A percentile compares a stretch with the other conserved stretches of the same genome.
These are phyloP conservation scores for Teleiodes luculella DNA, from an alignment of 2,888 invertebrate genomes.

Conservation along the genomic window DNA sequence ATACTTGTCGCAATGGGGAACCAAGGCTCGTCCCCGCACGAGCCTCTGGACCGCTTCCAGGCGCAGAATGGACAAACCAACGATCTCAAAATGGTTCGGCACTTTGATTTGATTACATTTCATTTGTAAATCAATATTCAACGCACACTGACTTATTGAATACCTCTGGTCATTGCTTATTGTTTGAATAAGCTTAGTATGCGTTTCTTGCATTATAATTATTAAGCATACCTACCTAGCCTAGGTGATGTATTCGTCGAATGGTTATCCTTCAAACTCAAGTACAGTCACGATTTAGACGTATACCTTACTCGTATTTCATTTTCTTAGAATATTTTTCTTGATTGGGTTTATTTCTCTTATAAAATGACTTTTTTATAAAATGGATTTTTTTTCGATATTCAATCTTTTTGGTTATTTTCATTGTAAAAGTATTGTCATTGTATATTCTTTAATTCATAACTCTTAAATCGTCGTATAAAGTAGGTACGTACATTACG, in stretches of 20 bases:
- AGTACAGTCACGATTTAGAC: too few relatives aligned
- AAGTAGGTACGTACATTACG: too few relatives aligned
- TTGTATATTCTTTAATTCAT: too few relatives aligned
- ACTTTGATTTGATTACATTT: conserved; percentile 27
- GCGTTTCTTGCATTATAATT: background rate
- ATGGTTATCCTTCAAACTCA: background rate
- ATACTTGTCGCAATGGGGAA: conserved; percentile 82
- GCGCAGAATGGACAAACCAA: conserved; percentile 48
- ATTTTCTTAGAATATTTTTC: too few relatives aligned
- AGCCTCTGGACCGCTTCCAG: conserved; percentile 86
- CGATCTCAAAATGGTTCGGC: conserved; percentile 71
- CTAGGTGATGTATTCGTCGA: background rate
- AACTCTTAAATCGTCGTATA: too few relatives aligned
- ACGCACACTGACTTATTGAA: conserved; percentile 32
- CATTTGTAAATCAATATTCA: conserved; percentile 36
- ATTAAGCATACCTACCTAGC: too few relatives aligned
- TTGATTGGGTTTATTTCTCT: too few relatives aligned
- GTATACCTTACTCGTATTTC: too few relatives aligned
- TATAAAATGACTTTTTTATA: too few relatives aligned
- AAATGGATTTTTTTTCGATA: too few relatives aligned
- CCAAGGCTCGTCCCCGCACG: conserved; percentile 89
- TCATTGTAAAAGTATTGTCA: too few relatives aligned
- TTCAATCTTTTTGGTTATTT: too few relatives aligned
- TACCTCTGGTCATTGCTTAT: conserved; percentile 33
- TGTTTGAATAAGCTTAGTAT: conserved; percentile 27